Evolutionary conservation across 2,797 vertebrate species (phyloP), one percentile per base, ranked within the genome.

Genomic region (Phrynocephalus guinanensis): DNA sequence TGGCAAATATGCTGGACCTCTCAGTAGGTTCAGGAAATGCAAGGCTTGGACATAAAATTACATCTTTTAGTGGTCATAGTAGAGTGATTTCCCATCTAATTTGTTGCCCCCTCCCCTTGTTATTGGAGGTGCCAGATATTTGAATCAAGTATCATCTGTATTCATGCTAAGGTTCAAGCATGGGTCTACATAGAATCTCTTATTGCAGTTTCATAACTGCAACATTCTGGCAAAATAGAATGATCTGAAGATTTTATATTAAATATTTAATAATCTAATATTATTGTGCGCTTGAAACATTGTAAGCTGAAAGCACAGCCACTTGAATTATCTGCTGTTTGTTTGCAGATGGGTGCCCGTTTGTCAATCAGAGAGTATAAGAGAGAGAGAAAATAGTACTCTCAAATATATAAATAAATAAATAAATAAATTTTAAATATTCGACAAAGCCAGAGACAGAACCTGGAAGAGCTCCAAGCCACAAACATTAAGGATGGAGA

Each of bases 381-480:
- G 82, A 95, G 96, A 97, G 8, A 96, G 97, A 95, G 89, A 95
- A 97, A 96, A 96, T 44, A 94, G 96, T 95, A 97, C 98, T 98
- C 97, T 97, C 95, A 94, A 63, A 63, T 63, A 63, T 20, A 18
- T 63, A 63, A 22, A 20, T 86, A 96, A 96, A 52, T 76, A 50
- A 18, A 44, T n/a, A 76, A 30, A 75, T 16, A 52, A 56, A 28
- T 66, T 97, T 97, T 97, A 97, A 98, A 97, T 97, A 22, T 26
- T 30, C 66, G 97, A 96, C 97, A 97, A 95, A 96, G 95, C 96
- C 95, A 97, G 96, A 97, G 96, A 96, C 95, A 95, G 95, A 96
- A 95, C 93, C 96, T 99, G 98, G 98, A 98, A 95, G 90, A 92
- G 80, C 88, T 98, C 98, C 98, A 99, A 98, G 95, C 97, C 98